phyloP scores from a whole-genome alignment of 2,797 vertebrate species.

The Sebastiscus tertius region DNA sequence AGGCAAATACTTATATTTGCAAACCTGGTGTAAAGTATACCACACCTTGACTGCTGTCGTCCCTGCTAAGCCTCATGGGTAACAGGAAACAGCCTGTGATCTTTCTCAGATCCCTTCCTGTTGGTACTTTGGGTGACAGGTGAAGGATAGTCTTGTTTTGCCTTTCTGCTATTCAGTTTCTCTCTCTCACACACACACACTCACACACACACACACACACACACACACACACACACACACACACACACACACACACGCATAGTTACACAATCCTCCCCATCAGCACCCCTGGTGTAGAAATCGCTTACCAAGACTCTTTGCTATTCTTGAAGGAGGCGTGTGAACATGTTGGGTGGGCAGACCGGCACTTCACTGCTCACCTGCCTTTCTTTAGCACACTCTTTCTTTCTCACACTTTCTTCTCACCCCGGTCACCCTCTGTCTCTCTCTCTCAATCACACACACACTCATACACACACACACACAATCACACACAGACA shows the following conservation, averaged over 20 bases:
- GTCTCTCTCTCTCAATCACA: neutral
- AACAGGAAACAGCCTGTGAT: conserved; percentile 59
- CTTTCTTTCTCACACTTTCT: conserved; percentile 66
- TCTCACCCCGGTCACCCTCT: neutral
- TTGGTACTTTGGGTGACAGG: conserved; percentile 59
- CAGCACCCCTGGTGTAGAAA: conserved; percentile 57
- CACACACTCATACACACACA: conserved; percentile 43
- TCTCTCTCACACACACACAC: neutral
- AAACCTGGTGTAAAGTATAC: conserved; percentile 59
- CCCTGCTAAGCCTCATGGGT: conserved; percentile 46
- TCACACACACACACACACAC: conserved; percentile 11
- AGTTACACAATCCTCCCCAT: conserved; percentile 54
- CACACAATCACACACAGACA: conserved; percentile 50
- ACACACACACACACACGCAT: conserved; percentile 27
- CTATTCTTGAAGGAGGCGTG: conserved; percentile 73
- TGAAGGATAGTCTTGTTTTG: conserved; percentile 54
- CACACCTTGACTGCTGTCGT: conserved; percentile 46
- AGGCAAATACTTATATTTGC: conserved; percentile 58
- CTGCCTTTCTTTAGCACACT: conserved; percentile 77
- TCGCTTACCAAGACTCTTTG: conserved; percentile 65
- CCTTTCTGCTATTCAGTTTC: conserved; percentile 35
- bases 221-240: neutral
- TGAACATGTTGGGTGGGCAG: conserved; percentile 77
- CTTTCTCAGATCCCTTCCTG: conserved; percentile 65
- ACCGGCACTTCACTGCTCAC: conserved; percentile 69